Percentiles rank a stretch among this genome's conserved stretches.
Conservation (phyloP, 1,140 invertebrate genomes). For the Pseudobourletiella spinata region DNA sequence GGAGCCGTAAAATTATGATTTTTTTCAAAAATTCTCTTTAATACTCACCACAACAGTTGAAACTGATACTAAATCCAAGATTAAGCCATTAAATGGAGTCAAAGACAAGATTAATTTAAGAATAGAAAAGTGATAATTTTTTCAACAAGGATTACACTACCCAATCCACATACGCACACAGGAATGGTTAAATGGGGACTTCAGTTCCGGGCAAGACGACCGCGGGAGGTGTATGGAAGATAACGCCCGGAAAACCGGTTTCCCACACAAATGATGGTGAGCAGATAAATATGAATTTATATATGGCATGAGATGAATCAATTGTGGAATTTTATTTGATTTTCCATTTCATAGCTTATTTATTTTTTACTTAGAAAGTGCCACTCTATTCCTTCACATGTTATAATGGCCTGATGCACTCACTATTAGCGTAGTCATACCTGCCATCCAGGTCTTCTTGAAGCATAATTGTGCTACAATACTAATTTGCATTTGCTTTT, state of each 20-base stretch:
- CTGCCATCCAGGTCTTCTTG: not conserved
- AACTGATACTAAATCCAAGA: too few relatives aligned
- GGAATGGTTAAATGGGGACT: not conserved
- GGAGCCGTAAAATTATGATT: slow-evolving; percentile 7
- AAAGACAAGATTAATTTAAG: too few relatives aligned
- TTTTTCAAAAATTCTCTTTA: slow-evolving; percentile 1
- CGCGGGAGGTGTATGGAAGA: not conserved
- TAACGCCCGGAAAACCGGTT: slow-evolving; percentile 17
- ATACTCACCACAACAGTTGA: not conserved
- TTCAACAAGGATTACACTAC: not conserved
- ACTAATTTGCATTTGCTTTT: slow-evolving; percentile 11
- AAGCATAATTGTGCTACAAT: slow-evolving; percentile 10
- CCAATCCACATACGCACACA: not conserved
- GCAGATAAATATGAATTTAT: slow-evolving; percentile 25
- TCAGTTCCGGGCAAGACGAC: not conserved
- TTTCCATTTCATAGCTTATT: slow-evolving; percentile 8
- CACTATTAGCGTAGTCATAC: not conserved
- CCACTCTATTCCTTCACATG: slow-evolving; percentile 8
- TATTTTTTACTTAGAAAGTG: not conserved
- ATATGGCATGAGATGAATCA: slow-evolving; percentile 25
- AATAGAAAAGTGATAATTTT: not conserved
- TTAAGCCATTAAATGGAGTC: too few relatives aligned
- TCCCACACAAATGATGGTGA: too few relatives aligned
- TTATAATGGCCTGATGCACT: not conserved
- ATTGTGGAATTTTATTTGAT: slow-evolving; percentile 21